Percentiles rank a stretch among this genome's conserved stretches.
Conservation (phyloP, 2,888 invertebrate genomes). For the Dasypolia templi region DNA sequence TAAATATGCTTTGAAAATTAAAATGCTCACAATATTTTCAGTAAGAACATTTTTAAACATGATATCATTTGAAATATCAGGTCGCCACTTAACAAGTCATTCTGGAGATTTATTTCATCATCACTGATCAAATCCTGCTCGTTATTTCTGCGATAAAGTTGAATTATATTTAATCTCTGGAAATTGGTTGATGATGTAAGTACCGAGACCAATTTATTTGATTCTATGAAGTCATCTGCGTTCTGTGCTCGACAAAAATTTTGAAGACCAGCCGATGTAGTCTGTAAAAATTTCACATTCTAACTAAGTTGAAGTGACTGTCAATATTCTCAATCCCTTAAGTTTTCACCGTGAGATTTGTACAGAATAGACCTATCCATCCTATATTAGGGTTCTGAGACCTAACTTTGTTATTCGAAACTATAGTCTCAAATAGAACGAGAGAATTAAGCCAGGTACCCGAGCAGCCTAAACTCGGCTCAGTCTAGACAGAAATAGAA, state of each 20-base stretch:
- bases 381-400: neutral
- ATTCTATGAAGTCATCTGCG: neutral
- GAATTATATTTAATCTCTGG: slow-evolving; percentile 34
- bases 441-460: neutral
- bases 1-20: neutral
- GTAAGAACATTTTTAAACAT: slow-evolving; percentile 12
- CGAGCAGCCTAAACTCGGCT: neutral
- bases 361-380: neutral
- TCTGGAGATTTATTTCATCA: slow-evolving; percentile 47
- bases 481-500: neutral
- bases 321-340: too few species aligned
- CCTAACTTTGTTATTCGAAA: neutral
- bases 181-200: slow-evolving; percentile 31
- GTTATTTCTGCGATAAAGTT: slow-evolving; percentile 47
- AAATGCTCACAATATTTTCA: slow-evolving; percentile 6
- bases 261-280: too few species aligned
- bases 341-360: too few species aligned
- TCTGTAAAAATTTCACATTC: too few species aligned
- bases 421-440: neutral
- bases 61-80: slow-evolving; percentile 42
- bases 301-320: too few species aligned
- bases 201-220: neutral
- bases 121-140: slow-evolving; percentile 55
- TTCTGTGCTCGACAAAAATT: neutral
- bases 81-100: slow-evolving; percentile 23